A percentile compares a stretch with the other conserved stretches of the same genome.
Evolutionary conservation across 2,888 invertebrate species (phyloP).

Genomic region (Elaeidobius kamerunicus): DNA sequence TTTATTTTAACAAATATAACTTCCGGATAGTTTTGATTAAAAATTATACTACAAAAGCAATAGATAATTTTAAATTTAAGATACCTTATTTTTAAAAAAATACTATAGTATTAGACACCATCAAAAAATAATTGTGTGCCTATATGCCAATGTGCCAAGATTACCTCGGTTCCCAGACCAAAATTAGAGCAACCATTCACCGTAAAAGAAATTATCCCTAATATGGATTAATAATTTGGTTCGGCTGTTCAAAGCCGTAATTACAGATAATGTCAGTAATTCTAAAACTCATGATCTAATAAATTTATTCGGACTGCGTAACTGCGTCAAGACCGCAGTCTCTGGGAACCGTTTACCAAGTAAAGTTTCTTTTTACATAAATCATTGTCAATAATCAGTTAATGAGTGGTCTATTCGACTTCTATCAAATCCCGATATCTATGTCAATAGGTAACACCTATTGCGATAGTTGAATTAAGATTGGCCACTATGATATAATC

Average conservation of each 20-base stretch:
- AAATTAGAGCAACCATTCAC: not conserved
- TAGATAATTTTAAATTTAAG: too few relatives aligned
- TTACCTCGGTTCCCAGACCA: not conserved
- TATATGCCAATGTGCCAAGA: not conserved
- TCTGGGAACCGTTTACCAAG: conserved; percentile 6
- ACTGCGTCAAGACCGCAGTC: conserved; percentile 1
- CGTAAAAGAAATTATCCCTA: not conserved
- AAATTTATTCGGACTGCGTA: conserved; percentile 11
- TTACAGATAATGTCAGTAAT: conserved; percentile 12
- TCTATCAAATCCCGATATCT: too few relatives aligned
- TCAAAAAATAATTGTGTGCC: not conserved
- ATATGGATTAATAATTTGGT: conserved; percentile 1
- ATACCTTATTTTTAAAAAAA: too few relatives aligned
- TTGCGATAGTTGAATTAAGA: too few relatives aligned
- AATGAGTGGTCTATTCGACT: conserved; percentile 13
- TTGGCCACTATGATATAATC: conserved; percentile 13
- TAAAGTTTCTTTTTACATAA: conserved; percentile 8
- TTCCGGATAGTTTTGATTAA: too few relatives aligned
- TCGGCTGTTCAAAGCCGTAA: conserved; percentile 5
- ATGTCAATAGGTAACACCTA: too few relatives aligned
- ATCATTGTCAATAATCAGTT: conserved; percentile 10
- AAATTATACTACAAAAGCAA: too few relatives aligned
- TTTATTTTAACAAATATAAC: too few relatives aligned
- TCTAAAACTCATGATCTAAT: conserved; percentile 5
- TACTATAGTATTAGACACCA: too few relatives aligned